phyloP scores from a whole-genome alignment of 1,140 invertebrate species.

The Drosophila sechellia region DNA sequence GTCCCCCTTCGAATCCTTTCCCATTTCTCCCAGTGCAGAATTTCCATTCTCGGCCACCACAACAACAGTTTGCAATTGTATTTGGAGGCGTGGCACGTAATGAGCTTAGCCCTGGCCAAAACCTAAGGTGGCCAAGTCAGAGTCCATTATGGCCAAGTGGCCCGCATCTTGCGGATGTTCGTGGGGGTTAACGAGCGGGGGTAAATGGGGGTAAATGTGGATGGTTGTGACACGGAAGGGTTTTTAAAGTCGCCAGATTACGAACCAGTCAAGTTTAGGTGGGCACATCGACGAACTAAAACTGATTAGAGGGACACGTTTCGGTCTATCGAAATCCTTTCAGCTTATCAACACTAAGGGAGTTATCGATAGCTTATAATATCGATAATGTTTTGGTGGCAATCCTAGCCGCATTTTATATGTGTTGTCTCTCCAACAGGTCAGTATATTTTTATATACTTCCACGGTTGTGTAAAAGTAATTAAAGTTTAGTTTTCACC shows the following conservation, averaged over 20 bases:
- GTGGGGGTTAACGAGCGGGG: slow-evolving; percentile 4
- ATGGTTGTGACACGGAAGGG: slow-evolving; percentile 21
- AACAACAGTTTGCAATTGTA: slow-evolving; percentile 64
- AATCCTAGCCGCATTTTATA: no score
- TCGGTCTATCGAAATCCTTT: slow-evolving; percentile 1
- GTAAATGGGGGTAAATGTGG: background rate
- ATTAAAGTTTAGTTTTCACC: background rate
- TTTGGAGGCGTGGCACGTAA: slow-evolving; percentile 47
- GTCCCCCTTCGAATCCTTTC: no score
- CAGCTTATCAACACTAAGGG: slow-evolving; percentile 2
- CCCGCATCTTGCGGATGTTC: slow-evolving; percentile 40
- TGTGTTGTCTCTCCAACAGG: background rate
- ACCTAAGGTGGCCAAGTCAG: slow-evolving; percentile 47
- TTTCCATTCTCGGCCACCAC: slow-evolving; percentile 33
- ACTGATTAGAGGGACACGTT: slow-evolving; percentile 40
- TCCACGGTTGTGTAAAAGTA: background rate
- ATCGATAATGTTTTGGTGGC: no score
- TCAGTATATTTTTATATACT: background rate
- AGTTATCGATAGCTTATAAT: background rate
- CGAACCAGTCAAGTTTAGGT: slow-evolving; percentile 5
- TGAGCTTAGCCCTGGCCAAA: slow-evolving; percentile 49
- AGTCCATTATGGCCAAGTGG: slow-evolving; percentile 45
- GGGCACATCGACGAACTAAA: slow-evolving; percentile 26
- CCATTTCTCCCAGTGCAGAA: slow-evolving; percentile 23
- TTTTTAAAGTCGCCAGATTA: slow-evolving; percentile 48